phyloP scores from a whole-genome alignment of 2,797 vertebrate genomes.

The Anguilla marmorata region DNA sequence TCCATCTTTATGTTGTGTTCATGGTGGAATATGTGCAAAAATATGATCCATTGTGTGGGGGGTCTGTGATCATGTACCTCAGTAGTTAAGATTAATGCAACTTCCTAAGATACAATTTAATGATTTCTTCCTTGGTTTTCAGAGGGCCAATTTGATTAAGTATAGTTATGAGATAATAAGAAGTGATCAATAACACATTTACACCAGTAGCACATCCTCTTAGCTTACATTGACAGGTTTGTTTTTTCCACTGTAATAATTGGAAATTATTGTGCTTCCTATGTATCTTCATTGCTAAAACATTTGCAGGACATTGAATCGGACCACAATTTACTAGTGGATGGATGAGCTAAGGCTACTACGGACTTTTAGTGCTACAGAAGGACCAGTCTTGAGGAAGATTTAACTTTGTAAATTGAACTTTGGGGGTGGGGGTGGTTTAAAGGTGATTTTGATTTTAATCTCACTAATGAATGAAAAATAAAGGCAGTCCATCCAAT shows the following conservation, averaged over 20 bases:
- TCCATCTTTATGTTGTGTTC: neutral
- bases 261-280: neutral
- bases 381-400: neutral
- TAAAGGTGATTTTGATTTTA: neutral
- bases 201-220: neutral
- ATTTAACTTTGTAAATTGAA: neutral
- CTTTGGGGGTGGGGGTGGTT: neutral
- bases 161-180: neutral
- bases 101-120: neutral
- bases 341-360: neutral
- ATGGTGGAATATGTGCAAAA: neutral
- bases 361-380: neutral
- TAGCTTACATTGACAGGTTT: neutral
- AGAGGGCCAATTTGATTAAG: neutral
- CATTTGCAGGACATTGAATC: neutral
- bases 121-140: neutral
- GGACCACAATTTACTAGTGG: neutral
- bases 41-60: neutral
- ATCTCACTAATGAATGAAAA: neutral
- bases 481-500: neutral
- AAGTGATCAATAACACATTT: neutral
- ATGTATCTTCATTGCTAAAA: neutral
- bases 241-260: neutral
- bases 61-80: neutral
- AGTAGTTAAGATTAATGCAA: neutral